Conservation (phyloP, 2,888 invertebrate species). For the Amblyteles armatorius region DNA sequence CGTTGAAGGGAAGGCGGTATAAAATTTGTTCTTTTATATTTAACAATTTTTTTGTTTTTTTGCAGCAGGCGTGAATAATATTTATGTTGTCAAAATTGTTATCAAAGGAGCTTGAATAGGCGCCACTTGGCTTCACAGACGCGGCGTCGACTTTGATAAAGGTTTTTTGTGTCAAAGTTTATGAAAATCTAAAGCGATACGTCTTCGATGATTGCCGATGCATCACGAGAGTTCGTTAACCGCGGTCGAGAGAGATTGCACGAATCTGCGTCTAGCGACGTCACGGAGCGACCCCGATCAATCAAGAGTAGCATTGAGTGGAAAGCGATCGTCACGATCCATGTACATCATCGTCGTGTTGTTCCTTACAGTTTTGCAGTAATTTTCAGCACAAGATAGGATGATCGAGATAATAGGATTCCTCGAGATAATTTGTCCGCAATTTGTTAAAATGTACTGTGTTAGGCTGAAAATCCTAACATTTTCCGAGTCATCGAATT, state of each 20-base stretch:
- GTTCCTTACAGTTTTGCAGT: not conserved
- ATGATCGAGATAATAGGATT: not conserved
- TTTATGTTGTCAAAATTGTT: not conserved
- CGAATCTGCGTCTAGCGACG: slow-evolving; percentile 72
- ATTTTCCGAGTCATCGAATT: slow-evolving; percentile 39
- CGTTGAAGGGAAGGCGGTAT: not conserved
- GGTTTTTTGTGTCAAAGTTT: not conserved
- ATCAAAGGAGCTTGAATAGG: not conserved
- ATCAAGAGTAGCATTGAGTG: slow-evolving; percentile 63
- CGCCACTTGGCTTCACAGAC: not conserved
- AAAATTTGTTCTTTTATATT: not conserved
- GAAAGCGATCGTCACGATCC: slow-evolving; percentile 17
- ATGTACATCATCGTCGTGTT: slow-evolving; percentile 23
- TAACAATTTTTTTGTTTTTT: not conserved
- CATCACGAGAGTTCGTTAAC: slow-evolving; percentile 73
- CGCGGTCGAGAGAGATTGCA: slow-evolving; percentile 71
- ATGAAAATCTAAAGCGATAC: slow-evolving; percentile 15
- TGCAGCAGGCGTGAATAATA: not conserved
- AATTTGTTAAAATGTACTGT: not conserved
- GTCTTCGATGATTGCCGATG: slow-evolving; percentile 33
- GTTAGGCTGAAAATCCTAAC: not conserved
- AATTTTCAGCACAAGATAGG: not conserved
- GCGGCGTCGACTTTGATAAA: not conserved
- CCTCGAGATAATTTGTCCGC: slow-evolving; percentile 5
- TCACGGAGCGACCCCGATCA: slow-evolving; percentile 73